Evolutionary conservation across 35 echinoderm and acorn worm genomes (phyloP), one percentile per base, ranked within the genome.

Genomic region (Amphiura filiformis): DNA sequence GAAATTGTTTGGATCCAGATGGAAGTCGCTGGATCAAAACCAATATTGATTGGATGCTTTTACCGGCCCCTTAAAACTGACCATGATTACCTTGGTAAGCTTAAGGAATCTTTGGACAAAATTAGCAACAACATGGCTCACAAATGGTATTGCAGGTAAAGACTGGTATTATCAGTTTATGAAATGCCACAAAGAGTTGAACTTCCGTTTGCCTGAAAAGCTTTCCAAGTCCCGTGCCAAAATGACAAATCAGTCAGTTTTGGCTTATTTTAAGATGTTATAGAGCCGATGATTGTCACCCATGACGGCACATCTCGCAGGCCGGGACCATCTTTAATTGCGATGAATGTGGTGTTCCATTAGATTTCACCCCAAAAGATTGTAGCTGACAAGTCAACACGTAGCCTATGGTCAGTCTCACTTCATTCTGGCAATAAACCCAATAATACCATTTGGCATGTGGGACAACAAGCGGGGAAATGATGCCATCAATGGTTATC

Each of bases 31-130:
- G 81, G 81, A 14, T 47, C 31, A 26, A 47, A 83, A 52, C 39
- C 81, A 32, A 83, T 56, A n/a, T 47, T 20, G 4, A 83, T 83
- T 23, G 79, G 81, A 23, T 47, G 39, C 20, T 83, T 83, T 56
- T 49, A 83, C 3, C 39, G 81, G 13, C 22, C n/a, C n/a, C 47
- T 37, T 14, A 34, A 13, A 12, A 31, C 39, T 37, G 26, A 83
- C 9, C 13, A 32, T 17, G 36, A 80, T 9, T 39, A 36, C 22
- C 35, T 80, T 18, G 0, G 37, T 35, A 44, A 83, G 38, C 81
- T 83, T 28, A 49, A 35, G 52, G n/a, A 47, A 83, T 12, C 41
- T 13, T 0, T 80, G 36, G 23, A 15, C 39, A 22, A 30, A 80
- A 1, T 80, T 80, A 0, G 37, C 15, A 36, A 83, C 20, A 52